Conservation (phyloP, 2,888 invertebrate species). For the Thyatira batis region DNA sequence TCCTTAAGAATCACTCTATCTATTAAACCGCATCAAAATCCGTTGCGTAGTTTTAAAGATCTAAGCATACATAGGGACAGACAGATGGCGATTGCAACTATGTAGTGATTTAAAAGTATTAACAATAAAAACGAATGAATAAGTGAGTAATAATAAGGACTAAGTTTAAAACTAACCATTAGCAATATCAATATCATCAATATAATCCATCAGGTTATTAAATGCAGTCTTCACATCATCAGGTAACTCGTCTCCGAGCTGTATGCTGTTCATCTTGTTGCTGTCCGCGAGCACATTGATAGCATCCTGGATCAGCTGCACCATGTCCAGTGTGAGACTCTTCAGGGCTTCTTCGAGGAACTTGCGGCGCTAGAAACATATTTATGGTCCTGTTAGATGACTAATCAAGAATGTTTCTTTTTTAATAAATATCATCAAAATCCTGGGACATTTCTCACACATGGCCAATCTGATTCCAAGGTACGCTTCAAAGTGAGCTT, state of each 20-base stretch:
- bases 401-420: too few species aligned
- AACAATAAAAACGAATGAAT: too few species aligned
- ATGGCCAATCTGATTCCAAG: too few species aligned
- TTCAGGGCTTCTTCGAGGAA: slow-evolving; percentile 88
- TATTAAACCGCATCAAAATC: too few species aligned
- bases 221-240: slow-evolving; percentile 84
- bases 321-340: slow-evolving; percentile 86
- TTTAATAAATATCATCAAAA: not conserved
- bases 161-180: slow-evolving; percentile 80
- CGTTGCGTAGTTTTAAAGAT: too few species aligned
- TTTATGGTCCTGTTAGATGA: not conserved
- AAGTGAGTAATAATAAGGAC: too few species aligned
- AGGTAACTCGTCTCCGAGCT: slow-evolving; percentile 75
- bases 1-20: too few species aligned
- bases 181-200: slow-evolving; percentile 90
- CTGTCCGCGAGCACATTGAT: slow-evolving; percentile 82
- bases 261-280: slow-evolving; percentile 64
- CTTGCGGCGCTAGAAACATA: slow-evolving; percentile 81
- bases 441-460: too few species aligned
- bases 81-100: too few species aligned
- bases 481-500: too few species aligned
- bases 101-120: too few species aligned
- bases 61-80: too few species aligned
- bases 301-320: slow-evolving; percentile 84
- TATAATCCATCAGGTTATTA: slow-evolving; percentile 85